Evolutionary conservation across 2,113 vertebrate genomes (phyloP).

Genomic region (Oncorhynchus keta): DNA sequence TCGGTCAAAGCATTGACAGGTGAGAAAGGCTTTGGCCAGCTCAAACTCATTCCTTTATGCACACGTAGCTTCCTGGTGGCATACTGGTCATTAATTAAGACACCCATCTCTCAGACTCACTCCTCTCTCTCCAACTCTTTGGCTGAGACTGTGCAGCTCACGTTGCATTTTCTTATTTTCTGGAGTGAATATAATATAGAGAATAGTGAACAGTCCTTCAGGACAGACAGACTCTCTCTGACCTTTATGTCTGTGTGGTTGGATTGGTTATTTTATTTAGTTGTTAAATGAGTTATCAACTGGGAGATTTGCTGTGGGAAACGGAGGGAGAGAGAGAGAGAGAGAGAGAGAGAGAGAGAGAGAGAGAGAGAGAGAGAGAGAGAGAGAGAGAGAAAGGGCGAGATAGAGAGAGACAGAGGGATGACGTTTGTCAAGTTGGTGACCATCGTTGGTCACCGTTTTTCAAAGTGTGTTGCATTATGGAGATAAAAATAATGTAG

Average conservation of each 20-base stretch:
- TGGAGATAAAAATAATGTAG: too few relatives aligned
- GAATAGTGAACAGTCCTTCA: slow-evolving; percentile 15
- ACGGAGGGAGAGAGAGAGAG: too few relatives aligned
- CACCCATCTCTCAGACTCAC: slow-evolving; percentile 36
- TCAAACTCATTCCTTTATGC: slow-evolving; percentile 64
- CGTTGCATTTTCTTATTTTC: slow-evolving; percentile 15
- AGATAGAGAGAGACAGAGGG: too few relatives aligned
- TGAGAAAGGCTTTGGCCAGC: slow-evolving; percentile 61
- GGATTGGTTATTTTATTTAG: slow-evolving; percentile 39
- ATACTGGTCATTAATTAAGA: slow-evolving; percentile 30
- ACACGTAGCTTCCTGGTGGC: slow-evolving; percentile 44
- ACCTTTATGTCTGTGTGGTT: slow-evolving; percentile 56
- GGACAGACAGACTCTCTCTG: slow-evolving; percentile 48
- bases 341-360: too few relatives aligned
- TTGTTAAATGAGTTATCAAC: slow-evolving; percentile 23
- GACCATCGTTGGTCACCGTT: too few relatives aligned
- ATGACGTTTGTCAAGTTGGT: too few relatives aligned
- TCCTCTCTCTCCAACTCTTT: neutral
- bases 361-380: too few relatives aligned
- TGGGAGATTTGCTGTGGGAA: neutral
- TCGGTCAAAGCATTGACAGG: slow-evolving; percentile 57
- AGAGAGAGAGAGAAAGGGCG: too few relatives aligned
- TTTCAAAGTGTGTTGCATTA: too few relatives aligned
- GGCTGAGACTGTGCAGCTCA: slow-evolving; percentile 20
- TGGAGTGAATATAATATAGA: neutral